Evolutionary conservation across 2,888 invertebrate genomes (phyloP).

Genomic region (Acanthococcus lagerstroemiae): DNA sequence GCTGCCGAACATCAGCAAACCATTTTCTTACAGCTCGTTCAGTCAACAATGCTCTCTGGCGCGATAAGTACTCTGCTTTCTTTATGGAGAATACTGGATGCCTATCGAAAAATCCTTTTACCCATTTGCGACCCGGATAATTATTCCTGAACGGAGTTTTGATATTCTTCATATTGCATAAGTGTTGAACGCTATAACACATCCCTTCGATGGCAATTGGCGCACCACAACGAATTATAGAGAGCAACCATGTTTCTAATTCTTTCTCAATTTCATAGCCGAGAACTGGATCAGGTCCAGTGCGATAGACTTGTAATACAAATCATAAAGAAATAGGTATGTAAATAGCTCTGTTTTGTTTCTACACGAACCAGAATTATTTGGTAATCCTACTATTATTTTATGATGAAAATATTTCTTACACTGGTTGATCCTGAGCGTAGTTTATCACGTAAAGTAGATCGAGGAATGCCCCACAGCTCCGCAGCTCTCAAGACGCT

Average conservation of each 20-base stretch:
- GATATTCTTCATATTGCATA: neutral
- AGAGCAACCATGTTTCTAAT: neutral
- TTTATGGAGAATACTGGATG: neutral
- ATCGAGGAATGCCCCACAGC: neutral
- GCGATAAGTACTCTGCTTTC: neutral
- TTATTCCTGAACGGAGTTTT: neutral
- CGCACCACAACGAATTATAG: neutral
- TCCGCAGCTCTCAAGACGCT: neutral
- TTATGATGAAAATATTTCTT: too few species aligned
- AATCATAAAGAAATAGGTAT: too few species aligned
- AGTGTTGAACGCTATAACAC: neutral
- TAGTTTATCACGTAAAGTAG: neutral
- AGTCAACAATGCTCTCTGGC: neutral
- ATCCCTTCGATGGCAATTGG: neutral
- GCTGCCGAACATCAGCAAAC: neutral
- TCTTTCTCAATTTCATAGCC: neutral
- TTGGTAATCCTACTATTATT: too few species aligned
- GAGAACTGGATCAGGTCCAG: neutral
- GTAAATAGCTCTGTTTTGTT: too few species aligned
- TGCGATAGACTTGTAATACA: neutral
- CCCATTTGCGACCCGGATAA: neutral
- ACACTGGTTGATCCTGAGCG: too few species aligned
- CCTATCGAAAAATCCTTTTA: neutral
- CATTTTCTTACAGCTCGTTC: neutral
- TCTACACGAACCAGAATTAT: too few species aligned